These are phyloP conservation scores for Lasioglossum calceatum DNA, from an alignment of 2,888 invertebrate species.

Conservation along the genomic window DNA sequence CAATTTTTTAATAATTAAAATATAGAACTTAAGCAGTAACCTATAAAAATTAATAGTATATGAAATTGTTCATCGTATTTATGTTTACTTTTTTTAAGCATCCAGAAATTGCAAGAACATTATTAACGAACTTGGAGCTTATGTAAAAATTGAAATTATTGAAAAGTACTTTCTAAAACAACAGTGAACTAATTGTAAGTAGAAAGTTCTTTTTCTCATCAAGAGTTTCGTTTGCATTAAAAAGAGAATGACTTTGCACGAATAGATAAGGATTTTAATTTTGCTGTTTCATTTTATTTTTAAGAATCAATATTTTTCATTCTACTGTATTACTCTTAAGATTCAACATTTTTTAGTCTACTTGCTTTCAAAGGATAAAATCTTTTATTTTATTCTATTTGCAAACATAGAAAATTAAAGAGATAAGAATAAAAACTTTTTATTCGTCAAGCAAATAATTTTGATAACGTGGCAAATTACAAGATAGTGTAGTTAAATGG, in stretches of 20 bases:
- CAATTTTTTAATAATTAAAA: not conserved
- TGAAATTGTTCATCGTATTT: no score
- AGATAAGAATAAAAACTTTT: not conserved
- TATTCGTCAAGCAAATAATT: not conserved
- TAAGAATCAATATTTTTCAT: not conserved
- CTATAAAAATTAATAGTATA: no score
- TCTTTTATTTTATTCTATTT: not conserved
- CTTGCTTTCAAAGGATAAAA: not conserved
- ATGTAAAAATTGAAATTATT: not conserved
- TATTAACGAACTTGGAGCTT: not conserved
- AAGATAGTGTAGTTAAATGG: not conserved
- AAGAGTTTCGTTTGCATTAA: not conserved
- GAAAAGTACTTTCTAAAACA: constrained; percentile 6
- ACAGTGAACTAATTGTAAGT: not conserved
- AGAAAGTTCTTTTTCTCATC: not conserved
- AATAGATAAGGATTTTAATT: not conserved
- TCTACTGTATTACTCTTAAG: not conserved
- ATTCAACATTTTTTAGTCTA: not conserved
- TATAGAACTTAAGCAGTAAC: not conserved
- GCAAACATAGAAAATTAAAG: not conserved
- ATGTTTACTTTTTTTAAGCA: no score
- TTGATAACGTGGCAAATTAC: not conserved
- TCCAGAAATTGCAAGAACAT: not conserved
- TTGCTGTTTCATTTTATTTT: not conserved
- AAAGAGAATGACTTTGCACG: not conserved